These are phyloP conservation scores for Lophius piscatorius DNA, from an alignment of 2,113 vertebrate species.

Conservation along the genomic window DNA sequence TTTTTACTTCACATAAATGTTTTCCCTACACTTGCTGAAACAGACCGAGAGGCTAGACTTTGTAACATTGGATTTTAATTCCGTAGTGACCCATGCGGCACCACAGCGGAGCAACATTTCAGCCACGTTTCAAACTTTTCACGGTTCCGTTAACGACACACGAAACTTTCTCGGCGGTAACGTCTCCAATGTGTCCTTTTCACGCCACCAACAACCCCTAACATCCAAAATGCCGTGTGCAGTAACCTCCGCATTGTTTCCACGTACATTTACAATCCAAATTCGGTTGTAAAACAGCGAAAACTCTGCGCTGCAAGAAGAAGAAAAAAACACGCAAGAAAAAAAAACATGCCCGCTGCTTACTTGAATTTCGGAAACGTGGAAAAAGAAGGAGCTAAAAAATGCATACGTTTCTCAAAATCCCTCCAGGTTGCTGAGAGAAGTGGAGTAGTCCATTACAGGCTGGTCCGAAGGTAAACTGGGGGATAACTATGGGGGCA, in stretches of 20 bases:
- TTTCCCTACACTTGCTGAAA: not conserved
- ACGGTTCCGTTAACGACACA: slow-evolving; percentile 59
- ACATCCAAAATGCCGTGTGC: slow-evolving; percentile 7
- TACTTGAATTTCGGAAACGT: slow-evolving; percentile 78
- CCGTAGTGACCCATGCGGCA: slow-evolving; percentile 36
- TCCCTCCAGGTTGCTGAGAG: slow-evolving; percentile 78
- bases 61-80: too few species aligned
- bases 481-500: slow-evolving; percentile 71
- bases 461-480: slow-evolving; percentile 85
- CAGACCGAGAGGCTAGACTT: not conserved
- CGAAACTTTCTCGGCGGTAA: slow-evolving; percentile 67
- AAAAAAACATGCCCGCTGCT: slow-evolving; percentile 59
- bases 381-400: slow-evolving; percentile 62
- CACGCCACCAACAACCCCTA: not conserved
- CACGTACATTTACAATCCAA: slow-evolving; percentile 13
- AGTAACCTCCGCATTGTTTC: slow-evolving; percentile 62
- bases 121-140: slow-evolving; percentile 83
- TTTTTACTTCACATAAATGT: not conserved
- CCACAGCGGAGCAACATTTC: slow-evolving; percentile 39
- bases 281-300: not conserved
- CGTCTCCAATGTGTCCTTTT: slow-evolving; percentile 5
- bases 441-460: slow-evolving; percentile 86
- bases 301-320: slow-evolving; percentile 45
- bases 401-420: slow-evolving; percentile 77
- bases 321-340: slow-evolving; percentile 11